Evolutionary conservation across 2,797 vertebrate genomes (phyloP), one percentile per base, ranked within the genome.

Genomic region (Zenarchopterus dispar): DNA sequence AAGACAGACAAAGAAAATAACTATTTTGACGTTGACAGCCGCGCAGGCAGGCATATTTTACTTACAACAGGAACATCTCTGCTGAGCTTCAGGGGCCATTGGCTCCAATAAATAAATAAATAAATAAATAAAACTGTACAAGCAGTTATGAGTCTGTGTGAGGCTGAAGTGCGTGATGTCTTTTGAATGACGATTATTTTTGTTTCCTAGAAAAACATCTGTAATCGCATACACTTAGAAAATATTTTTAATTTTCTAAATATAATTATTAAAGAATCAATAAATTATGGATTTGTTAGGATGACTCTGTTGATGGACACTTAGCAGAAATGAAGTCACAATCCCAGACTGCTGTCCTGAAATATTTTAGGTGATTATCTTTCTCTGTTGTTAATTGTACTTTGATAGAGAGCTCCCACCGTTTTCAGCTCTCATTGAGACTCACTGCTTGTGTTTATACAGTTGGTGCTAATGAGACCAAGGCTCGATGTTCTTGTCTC

Each of bases 391-490:
- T 55, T 62, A 49, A 18, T 52, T 80, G 41, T 3, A 21, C 46
- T 63, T 22, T 46, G 56, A 47, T 15, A 3, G 47, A 28, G 24
- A 50, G 50, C 28, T 59, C 64, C 64, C 55, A 39, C 22, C 61
- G 48, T 69, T 55, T 76, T 50, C 59, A 60, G 68, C 55, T 73
- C 48, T 61, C 47, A 55, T 57, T 67, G 71, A 10, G 58, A 84
- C 65, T 62, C 56, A 56, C 44, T 63, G 57, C 68, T 77, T 68
- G 70, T 88, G 86, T 88, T 89, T 84, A 85, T 76, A 80, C 64
- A 80, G 75, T 46, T 54, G 77, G 75, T 81, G 70, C 70, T 70
- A 51, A 55, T 70, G 61, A 63, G 70, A 72, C 42, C 44, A 50
- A 67, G 73, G 66, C 55, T 67, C 41, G 59, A 57, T 77, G 72